Evolutionary conservation across 2,888 invertebrate species (phyloP), one percentile per base, ranked within the genome.

Genomic region (Sphecodes monilicornis): DNA sequence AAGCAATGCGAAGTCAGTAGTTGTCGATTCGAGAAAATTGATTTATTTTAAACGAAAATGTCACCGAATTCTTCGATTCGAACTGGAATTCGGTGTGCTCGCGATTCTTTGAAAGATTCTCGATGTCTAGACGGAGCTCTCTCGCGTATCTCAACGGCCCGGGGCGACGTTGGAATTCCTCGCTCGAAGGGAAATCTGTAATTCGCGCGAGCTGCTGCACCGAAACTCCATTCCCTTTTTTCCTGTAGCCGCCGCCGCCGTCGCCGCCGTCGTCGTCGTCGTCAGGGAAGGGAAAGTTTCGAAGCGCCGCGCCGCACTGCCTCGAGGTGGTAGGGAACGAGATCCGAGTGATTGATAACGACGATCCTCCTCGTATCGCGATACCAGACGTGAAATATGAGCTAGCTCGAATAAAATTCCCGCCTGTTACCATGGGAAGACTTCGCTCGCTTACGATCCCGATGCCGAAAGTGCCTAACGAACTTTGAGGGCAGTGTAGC

Each of bases 291-390:
- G 76, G 80, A 85, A 89, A 88, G 86, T 89, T 89, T 78, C 76
- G 80, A 81, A 80, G 32, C 26, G 57, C 26, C 16, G 32, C 46
- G 46, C 46, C 82, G 80, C 74, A 86, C 54, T n/a, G 81, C 86
- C 84, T 79, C 71, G 80, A 80, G 86, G 82, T 84, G 79, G 76
- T 72, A 75, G 84, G 80, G 68, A 87, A 77, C 83, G 79, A 87
- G 77, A 81, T 75, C 70, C 80, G 79, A 84, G 86, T 90, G 90
- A 90, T 90, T 88, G 90, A 90, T 90, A 83, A 87, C 66, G 66
- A 68, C 79, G 76, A 86, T 77, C 82, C 76, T 64, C 72, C 68
- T 66, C 66, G 74, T 74, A 50, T 80, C 78, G 82, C 89, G 86
- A 84, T 80, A 74, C 57, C 73, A 75, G 75, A 71, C 50, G 57